Conservation (phyloP, 2,113 vertebrate species). For the Psephotus haematonotus region DNA sequence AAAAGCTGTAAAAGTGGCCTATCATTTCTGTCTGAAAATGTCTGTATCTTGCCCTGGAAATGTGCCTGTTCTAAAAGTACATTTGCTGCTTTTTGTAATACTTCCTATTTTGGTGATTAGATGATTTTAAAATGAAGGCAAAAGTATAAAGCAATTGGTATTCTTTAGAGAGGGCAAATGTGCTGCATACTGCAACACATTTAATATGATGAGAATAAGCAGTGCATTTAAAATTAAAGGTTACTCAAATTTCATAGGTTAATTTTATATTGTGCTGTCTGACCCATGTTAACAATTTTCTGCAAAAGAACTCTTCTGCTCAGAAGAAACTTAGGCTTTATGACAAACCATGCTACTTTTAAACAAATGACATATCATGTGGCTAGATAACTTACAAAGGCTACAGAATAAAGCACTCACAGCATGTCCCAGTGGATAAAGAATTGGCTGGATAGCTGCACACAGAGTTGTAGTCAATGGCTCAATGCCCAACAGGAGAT, state of each 20-base stretch:
- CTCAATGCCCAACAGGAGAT: background rate
- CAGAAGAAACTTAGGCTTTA: background rate
- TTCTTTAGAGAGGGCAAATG: background rate
- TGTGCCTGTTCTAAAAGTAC: background rate
- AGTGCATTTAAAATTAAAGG: background rate
- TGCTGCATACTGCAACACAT: background rate
- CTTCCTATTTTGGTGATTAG: background rate
- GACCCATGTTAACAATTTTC: background rate
- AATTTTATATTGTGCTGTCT: background rate
- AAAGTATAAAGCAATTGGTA: background rate
- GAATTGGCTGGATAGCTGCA: background rate
- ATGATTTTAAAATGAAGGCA: background rate
- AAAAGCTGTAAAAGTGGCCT: background rate
- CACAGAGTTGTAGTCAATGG: background rate
- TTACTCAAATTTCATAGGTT: background rate
- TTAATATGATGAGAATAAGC: rapidly evolving
- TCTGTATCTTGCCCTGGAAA: background rate
- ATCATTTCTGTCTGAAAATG: background rate
- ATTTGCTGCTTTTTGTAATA: background rate
- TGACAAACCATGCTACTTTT: background rate
- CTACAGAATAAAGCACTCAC: rapidly evolving
- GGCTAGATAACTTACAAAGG: background rate
- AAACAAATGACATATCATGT: background rate
- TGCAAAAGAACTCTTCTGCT: background rate
- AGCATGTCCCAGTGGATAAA: background rate